Evolutionary conservation across 2,113 vertebrate genomes (phyloP).

Genomic region (Macquaria australasica): DNA sequence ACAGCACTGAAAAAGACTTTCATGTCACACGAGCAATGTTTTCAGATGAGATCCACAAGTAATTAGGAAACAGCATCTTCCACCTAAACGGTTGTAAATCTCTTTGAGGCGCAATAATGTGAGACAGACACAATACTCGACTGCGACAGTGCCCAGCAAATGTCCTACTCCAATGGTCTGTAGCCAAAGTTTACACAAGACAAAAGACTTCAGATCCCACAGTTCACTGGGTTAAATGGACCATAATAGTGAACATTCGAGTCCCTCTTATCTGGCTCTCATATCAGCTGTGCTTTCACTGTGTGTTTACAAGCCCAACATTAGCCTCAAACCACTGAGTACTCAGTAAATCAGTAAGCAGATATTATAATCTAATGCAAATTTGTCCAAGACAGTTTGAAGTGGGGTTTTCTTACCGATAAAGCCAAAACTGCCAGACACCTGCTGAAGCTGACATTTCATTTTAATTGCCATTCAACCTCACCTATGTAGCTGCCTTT

Average conservation of each 20-base stretch:
- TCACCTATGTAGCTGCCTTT: background rate
- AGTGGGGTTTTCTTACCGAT: background rate
- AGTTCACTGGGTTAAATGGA: conserved; percentile 34
- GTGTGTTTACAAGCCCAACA: conserved; percentile 8
- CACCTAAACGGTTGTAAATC: background rate
- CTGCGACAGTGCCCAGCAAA: background rate
- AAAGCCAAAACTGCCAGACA: background rate
- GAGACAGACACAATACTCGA: background rate
- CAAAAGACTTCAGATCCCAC: conserved; percentile 41
- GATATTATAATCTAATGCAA: conserved; percentile 33
- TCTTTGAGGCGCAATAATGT: background rate
- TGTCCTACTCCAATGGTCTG: background rate
- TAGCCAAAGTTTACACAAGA: conserved; percentile 49
- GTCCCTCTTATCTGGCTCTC: conserved; percentile 50
- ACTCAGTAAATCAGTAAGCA: conserved; percentile 24
- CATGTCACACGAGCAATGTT: background rate
- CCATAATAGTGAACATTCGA: conserved; percentile 18
- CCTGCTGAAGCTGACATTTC: background rate
- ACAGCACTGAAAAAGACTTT: background rate
- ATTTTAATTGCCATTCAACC: background rate
- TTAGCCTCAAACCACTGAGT: conserved; percentile 12
- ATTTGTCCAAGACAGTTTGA: conserved; percentile 25
- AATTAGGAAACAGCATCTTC: background rate
- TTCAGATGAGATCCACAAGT: background rate
- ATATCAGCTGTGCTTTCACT: conserved; percentile 53